Base-by-base conservation (phyloP, 2,888 invertebrate species). In the Orthonychiurus folsomi region DNA sequence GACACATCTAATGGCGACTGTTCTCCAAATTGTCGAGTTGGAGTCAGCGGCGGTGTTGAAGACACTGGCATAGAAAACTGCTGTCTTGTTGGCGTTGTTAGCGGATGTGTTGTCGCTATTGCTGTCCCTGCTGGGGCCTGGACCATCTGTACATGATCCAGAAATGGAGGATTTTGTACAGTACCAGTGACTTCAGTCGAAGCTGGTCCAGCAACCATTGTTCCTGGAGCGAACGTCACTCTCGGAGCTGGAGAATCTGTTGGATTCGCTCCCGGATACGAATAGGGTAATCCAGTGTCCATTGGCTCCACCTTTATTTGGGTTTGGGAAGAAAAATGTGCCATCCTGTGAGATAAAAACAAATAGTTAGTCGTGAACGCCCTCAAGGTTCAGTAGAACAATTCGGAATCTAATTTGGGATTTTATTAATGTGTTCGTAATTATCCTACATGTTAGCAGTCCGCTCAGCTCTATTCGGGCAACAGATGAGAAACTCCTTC, bases 1-100 rank as follows among this genome's bases (percentile, higher is more conserved):
- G 83, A 81, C 54, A 83, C 82, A n/a, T 66, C 65, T 21, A n/a
- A 5, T n/a, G 52, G 52, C 20, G 52, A 23, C 5, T 12, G 12
- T 12, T 20, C 20, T 9, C 21, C 52, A 15, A 9, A 37, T 5
- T 37, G 37, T 9, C 37, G 37, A 37, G 37, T 37, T 37, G 37
- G 37, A 37, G 37, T 37, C 37, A 37, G 5, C 15, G 37, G 37
- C 15, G 37, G 37, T 37, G 37, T 37, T 37, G 37, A 15, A 9
- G 37, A 5, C 37, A 37, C 15, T 37, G 15, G 37, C 15, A 9
- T n/a, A n/a, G n/a, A n/a, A n/a, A n/a, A n/a, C n/a, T n/a, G n/a
- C n/a, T n/a, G n/a, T n/a, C n/a, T n/a, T n/a, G n/a, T n/a, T n/a
- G n/a, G n/a, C n/a, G n/a, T n/a, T n/a, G n/a, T n/a, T n/a, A n/a